Base-by-base conservation (phyloP, 2,113 vertebrate genomes). In the Microtus ochrogaster region DNA sequence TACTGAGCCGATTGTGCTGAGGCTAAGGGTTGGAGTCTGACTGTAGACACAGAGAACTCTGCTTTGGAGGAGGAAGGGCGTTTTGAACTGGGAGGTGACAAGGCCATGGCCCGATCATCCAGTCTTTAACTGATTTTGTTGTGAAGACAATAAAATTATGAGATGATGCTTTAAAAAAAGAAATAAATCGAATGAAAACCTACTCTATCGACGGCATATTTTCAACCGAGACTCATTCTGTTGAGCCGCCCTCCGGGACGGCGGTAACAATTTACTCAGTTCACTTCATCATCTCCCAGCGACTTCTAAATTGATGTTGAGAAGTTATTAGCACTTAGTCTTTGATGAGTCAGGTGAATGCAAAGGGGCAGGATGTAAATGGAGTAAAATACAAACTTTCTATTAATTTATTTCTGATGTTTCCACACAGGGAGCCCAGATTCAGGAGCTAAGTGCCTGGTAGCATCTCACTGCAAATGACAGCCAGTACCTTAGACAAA, bases 301-400 rank as follows among this genome's bases (percentile, higher is more conserved):
- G 77, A 52, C 36, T 92, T 93, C 74, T 86, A 91, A 95, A 78
- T 95, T 73, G 26, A 39, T 86, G 41, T 83, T 86, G 72, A 96
- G 90, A 93, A 92, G 58, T 85, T 83, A 94, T 94, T 94, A 93
- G 19, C 87, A 84, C 86, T 82, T 79, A 94, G n/a, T 90, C 70
- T 94, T 96, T 72, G 52, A 81, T 94, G 83, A 89, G 58, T 74
- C 36, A 90, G 36, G 39, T 88, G 74, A 88, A 72, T 70, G 5
- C 28, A n/a, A 95, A 95, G 92, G 76, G 76, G 13, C 21, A 94
- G 55, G 41, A 63, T 0, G 55, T 86, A 74, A 95, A 66, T n/a
- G 41, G 55, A 92, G 82, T 24, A 92, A 81, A 96, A 94, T 24
- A 77, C 58, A 92, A 83, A 96, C 82, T 95, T 68, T 73, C 16